Evolutionary conservation across 2,888 invertebrate genomes (phyloP), one percentile per base, ranked within the genome.

Genomic region (Hypena proboscidalis): DNA sequence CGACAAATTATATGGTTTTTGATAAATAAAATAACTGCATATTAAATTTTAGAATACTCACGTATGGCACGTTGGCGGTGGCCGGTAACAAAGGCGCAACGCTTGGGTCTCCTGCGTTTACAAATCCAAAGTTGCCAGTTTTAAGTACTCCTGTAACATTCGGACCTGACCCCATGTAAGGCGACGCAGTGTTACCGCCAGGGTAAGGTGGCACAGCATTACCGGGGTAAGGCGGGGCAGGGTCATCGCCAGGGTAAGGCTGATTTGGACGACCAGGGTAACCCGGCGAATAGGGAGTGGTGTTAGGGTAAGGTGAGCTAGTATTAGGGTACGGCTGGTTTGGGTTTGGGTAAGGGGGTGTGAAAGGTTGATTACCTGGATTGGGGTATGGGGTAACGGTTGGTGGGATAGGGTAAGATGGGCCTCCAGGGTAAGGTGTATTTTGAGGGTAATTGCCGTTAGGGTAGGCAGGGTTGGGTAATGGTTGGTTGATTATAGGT

Each of bases 51-150:
- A 5, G 4, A 6, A 15, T 51, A 57, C 72, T 67, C 30, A 78
- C 81, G 38, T 74, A 70, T 3, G 81, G 77, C n/a, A 74, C 64
- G 5, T 43, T 56, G 4, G 61, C 48, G 4, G 67, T 68, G 0
- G 61, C 57, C 0, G 84, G 80, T 23, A 81, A 32, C 5, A 70
- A 29, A 0, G 83, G 80, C 15, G 73, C 51, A 0, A 44, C 20
- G 3, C 58, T 39, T 0, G 44, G 40, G 13, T 58, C 50, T 10
- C 32, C 43, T 0, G 11, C 36, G 3, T 34, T 13, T 5, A 17
- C 50, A 20, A 80, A 82, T 0, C 80, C 81, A 1, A 71, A 7
- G 4, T 60, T 71, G 0, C 76, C 80, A 3, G 77, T 75, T 37
- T 68, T 78, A 19, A 77, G 30, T 1, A 41, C 20, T 22, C 15